Base-by-base conservation (phyloP, 1,140 invertebrate genomes). In the Ladona fulva region DNA sequence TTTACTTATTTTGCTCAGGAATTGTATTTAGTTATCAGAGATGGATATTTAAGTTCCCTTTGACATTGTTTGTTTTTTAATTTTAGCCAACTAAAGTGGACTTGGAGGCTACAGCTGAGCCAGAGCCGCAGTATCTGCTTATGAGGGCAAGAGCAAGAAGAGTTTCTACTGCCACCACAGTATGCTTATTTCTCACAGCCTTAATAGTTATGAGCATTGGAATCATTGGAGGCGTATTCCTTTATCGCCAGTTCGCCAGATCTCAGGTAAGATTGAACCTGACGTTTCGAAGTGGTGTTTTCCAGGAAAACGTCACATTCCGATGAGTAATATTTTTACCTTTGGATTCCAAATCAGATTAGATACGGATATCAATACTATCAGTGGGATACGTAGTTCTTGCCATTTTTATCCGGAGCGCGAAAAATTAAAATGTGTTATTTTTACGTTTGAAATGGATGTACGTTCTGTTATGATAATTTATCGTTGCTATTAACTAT, bases 201-300 rank as follows among this genome's bases (percentile, higher is more conserved):
- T 81, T 95, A 0, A 82, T 92, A 42, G 90, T 94, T 0, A 89
- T 94, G 82, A 88, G 91, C 74, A 88, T 92, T 81, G 93, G 93
- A 8, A 89, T 95, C 42, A 87, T 93, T 76, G 90, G 91, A 25
- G 94, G 93, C 19, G 87, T 92, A 66, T 91, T 92, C 81, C 85
- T 96, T 25, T 95, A 95, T 84, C 89, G 89, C n/a, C 89, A 93
- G 77, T 92, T 93, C 83, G 85, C 90, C 0, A 88, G 89, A 42
- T 85, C 87, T 78, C 84, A 83, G 81, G 86, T 86, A 80, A 81
- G 82, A 80, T 14, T 76, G 44, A 19, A 19, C 1, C 8, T 5
- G 1, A 37, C 29, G 29, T 37, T 37, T 8, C 1, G 29, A 37
- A 37, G 8, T 37, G 29, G 8, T 37, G 29, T 37, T 37, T 37